Evolutionary conservation across 2,113 vertebrate genomes (phyloP).

Genomic region (Nothoprocta pentlandii): DNA sequence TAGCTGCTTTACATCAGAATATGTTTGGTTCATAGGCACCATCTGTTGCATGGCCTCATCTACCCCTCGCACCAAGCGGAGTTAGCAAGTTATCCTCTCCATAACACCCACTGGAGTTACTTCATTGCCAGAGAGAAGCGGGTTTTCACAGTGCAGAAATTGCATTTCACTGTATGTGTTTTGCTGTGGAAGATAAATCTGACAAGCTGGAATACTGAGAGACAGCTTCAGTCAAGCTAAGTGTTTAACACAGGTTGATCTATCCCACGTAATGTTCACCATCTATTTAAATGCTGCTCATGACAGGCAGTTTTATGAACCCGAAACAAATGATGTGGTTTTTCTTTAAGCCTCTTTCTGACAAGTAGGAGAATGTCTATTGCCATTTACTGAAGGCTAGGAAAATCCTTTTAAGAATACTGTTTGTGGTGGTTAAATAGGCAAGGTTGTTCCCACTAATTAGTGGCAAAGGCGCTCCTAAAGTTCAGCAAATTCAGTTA

Average conservation of each 20-base stretch:
- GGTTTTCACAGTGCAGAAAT: not conserved
- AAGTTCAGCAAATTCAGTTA: not conserved
- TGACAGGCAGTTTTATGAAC: not conserved
- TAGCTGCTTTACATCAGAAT: not conserved
- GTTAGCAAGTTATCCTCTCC: not conserved
- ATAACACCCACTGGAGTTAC: not conserved
- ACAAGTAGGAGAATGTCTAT: not conserved
- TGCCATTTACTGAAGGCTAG: not conserved
- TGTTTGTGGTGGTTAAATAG: not conserved
- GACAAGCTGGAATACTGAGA: not conserved
- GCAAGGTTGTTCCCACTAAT: not conserved
- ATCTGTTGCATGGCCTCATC: not conserved
- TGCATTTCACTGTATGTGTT: rapidly evolving
- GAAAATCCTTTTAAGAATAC: not conserved
- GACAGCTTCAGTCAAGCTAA: not conserved
- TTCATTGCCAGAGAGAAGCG: not conserved
- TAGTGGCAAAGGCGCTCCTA: not conserved
- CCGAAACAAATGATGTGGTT: not conserved
- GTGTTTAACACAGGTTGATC: not conserved
- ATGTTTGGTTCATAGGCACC: not conserved
- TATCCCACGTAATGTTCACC: not conserved
- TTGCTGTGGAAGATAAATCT: not conserved
- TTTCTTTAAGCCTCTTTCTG: not conserved
- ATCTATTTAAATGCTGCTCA: not conserved
- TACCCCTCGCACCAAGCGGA: not conserved